Evolutionary conservation across 2,797 vertebrate species (phyloP), one percentile per base, ranked within the genome.

Genomic region (Hozukius guyotensis): DNA sequence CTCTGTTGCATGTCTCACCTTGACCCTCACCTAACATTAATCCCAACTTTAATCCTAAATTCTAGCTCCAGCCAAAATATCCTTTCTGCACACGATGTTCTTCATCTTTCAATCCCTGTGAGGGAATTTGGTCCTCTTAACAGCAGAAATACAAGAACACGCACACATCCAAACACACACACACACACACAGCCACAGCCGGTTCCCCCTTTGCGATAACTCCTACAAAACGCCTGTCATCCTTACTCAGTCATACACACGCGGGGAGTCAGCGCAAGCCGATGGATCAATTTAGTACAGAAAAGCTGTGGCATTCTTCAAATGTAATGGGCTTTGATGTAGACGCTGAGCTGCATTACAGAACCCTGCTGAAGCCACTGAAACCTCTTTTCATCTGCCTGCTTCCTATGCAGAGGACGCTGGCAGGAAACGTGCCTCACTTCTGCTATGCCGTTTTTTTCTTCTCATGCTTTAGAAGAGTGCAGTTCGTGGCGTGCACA

Each of bases 321-420:
- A 88, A 87, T 91, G 93, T 93, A 94, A 94, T 93, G 91, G 90
- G 89, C 93, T 95, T 95, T 95, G 94, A 95, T 95, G 93, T 95
- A 75, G 87, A 93, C 53, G 87, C 91, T 92, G 91, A 94, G 92
- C 93, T 91, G 91, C 87, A 92, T 94, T 90, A 92, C 85, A 86
- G 78, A 82, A 82, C 85, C 89, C 62, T 24, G 62, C 79, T 83
- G 88, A 89, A 92, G 89, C 70, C 83, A 86, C 83, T 74, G 81
- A 89, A 86, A 87, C 85, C 88, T 88, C 90, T 90, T 93, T 94
- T 93, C 87, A 93, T 93, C 92, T 85, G 79, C 64, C 89, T 92
- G 87, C 84, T 91, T 93, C 89, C 84, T 77, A 78, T 92, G 90
- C 90, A 85, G 82, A 84, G 84, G 82, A 91, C 72, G 83, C 59